Evolutionary conservation across 2,797 vertebrate species (phyloP).

Genomic region (Notamacropus eugenii): DNA sequence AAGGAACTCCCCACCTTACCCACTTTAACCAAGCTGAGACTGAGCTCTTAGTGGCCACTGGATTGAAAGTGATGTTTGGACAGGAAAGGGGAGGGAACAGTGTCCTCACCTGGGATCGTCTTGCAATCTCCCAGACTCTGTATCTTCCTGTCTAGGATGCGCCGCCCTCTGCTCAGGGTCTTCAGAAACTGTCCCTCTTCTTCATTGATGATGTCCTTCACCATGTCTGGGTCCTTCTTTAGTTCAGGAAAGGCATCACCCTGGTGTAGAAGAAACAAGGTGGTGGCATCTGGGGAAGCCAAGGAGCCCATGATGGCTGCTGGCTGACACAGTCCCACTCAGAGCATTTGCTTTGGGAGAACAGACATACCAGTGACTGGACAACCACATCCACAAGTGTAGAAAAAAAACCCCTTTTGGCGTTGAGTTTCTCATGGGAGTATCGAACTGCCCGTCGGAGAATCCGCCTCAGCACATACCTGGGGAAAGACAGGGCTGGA

Average conservation of each 20-base stretch:
- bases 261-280: slow-evolving; percentile 81
- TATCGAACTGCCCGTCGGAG: slow-evolving; percentile 96
- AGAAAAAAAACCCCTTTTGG: slow-evolving; percentile 95
- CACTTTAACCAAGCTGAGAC: not conserved
- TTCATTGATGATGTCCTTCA: slow-evolving; percentile 98
- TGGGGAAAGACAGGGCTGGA: slow-evolving; percentile 74
- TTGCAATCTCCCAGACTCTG: slow-evolving; percentile 92
- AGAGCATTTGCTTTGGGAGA: not conserved
- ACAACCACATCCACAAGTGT: slow-evolving; percentile 97
- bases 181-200: slow-evolving; percentile 98
- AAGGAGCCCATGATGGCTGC: not conserved
- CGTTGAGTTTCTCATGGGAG: slow-evolving; percentile 95
- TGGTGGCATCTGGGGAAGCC: not conserved
- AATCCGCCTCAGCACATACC: slow-evolving; percentile 97
- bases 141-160: slow-evolving; percentile 97
- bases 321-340: not conserved
- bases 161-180: slow-evolving; percentile 96
- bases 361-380: slow-evolving; percentile 91
- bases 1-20: slow-evolving; percentile 35
- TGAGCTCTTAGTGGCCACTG: not conserved
- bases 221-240: slow-evolving; percentile 96
- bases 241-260: slow-evolving; percentile 97
- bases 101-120: slow-evolving; percentile 92
- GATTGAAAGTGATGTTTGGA: not conserved
- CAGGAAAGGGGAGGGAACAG: not conserved